Base-by-base conservation (phyloP, 2,797 vertebrate genomes). In the Fistularia commersonii region DNA sequence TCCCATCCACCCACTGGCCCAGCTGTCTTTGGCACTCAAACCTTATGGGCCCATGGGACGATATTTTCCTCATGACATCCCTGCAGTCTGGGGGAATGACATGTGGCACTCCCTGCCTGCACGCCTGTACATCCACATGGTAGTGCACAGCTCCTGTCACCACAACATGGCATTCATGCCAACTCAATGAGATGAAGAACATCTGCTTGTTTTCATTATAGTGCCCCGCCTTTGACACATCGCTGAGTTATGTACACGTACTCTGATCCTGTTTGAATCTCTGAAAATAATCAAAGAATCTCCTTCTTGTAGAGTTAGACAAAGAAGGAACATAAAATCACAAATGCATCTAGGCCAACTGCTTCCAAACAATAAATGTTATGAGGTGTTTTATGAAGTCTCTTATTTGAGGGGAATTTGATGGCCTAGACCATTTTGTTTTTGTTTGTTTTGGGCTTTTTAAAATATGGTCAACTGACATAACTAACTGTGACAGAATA, bases 21-120 rank as follows among this genome's bases (percentile, higher is more conserved):
- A 88, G 84, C 85, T 89, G 86, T 86, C 79, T 23, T 41, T 11
- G 5, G 41, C 70, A 75, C 73, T 88, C 83, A 86, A 66, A 71
- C 13, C 57, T 57, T 45, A 61, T 10, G 10, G 54, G 42, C 61
- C 66, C 44, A 53, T 33, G 32, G 46, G 48, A 62, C 78, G 61
- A 77, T 82, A 77, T 63, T 74, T 72, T 66, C 42, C 48, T 60
- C 41, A 57, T 76, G 72, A 84, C 64, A 77, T 79, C 74, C 51
- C 38, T 66, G 54, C 44, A 43, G 60, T 66, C 45, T 15, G 14
- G 41, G 41, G 45, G 43, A 54, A 45, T 48, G 64, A 57, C 65
- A 69, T 63, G 59, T 60, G 66, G 56, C 42, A 8, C 38, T 50
- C 36, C 51, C 52, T 8, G 4, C 60, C 51, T 31, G 31, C 41